Evolutionary conservation across 2,797 vertebrate species (phyloP).

Genomic region (Strix occidentalis): DNA sequence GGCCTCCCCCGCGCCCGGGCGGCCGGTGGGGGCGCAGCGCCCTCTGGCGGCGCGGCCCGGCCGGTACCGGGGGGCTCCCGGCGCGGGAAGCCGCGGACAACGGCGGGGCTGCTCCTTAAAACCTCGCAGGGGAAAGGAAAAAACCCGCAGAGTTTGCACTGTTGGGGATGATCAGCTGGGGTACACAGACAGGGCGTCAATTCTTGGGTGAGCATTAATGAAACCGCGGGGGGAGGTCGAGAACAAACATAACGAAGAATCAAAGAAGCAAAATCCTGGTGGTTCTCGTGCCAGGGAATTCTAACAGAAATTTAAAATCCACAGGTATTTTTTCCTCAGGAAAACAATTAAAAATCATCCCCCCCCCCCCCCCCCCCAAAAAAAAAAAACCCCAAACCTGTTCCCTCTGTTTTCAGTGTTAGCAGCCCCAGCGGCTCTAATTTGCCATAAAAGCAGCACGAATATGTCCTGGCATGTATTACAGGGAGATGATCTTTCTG

Average conservation of each 20-base stretch:
- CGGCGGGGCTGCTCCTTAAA: rapidly evolving
- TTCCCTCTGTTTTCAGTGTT: neutral
- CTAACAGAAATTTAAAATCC: neutral
- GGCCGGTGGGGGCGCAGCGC: neutral
- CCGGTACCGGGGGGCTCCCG: too few species aligned
- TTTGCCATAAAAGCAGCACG: neutral
- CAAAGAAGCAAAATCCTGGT: rapidly evolving
- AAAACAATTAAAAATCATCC: neutral
- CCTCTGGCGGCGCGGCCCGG: neutral
- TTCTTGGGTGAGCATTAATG: rapidly evolving
- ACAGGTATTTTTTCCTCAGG: rapidly evolving
- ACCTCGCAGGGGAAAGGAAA: neutral
- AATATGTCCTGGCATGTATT: neutral
- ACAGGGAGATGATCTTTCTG: rapidly evolving
- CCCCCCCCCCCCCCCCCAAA: too few species aligned
- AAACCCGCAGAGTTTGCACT: too few species aligned
- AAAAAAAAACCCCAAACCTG: too few species aligned
- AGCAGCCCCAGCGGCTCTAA: neutral
- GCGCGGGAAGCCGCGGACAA: too few species aligned
- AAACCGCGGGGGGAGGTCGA: rapidly evolving
- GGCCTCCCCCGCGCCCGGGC: too few species aligned
- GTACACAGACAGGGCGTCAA: rapidly evolving
- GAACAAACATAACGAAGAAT: neutral
- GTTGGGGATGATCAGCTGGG: rapidly evolving
- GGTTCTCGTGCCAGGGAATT: neutral